phyloP scores from a whole-genome alignment of 2,888 invertebrate genomes.

The Caenorhabditis becei region DNA sequence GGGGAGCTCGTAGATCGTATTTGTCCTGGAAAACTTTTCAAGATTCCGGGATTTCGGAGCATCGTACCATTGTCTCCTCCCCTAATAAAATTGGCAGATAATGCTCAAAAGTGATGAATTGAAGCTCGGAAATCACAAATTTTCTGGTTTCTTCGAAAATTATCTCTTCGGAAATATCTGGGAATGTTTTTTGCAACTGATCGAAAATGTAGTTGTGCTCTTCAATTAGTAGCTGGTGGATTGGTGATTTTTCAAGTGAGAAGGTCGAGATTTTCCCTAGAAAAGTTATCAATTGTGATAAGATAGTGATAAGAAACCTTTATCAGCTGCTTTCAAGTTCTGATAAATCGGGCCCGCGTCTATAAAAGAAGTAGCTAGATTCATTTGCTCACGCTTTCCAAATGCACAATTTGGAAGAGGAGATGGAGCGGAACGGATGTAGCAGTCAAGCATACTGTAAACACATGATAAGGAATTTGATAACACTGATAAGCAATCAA shows the following conservation, averaged over 20 bases:
- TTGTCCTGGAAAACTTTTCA: slow-evolving; percentile 35
- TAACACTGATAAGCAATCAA: background rate
- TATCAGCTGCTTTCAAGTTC: slow-evolving; percentile 26
- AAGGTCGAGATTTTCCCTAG: slow-evolving; percentile 1
- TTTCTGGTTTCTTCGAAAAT: slow-evolving; percentile 82
- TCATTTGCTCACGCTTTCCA: slow-evolving; percentile 58
- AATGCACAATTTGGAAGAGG: slow-evolving; percentile 39
- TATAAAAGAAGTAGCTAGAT: slow-evolving; percentile 59
- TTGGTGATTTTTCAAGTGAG: background rate
- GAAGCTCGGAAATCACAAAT: slow-evolving; percentile 84
- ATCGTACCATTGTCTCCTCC: slow-evolving; percentile 54
- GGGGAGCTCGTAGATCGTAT: slow-evolving; percentile 28
- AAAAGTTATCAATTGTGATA: background rate
- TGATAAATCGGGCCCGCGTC: slow-evolving; percentile 64
- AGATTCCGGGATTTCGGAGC: background rate
- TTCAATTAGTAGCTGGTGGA: slow-evolving; percentile 28
- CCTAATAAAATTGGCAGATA: slow-evolving; percentile 62
- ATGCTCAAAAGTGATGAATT: slow-evolving; percentile 82
- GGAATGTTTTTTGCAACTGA: slow-evolving; percentile 29
- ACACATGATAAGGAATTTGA: background rate
- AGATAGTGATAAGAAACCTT: slow-evolving; percentile 5
- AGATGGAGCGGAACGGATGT: slow-evolving; percentile 50
- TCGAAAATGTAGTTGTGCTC: slow-evolving; percentile 55
- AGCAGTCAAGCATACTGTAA: slow-evolving; percentile 50
- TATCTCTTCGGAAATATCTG: slow-evolving; percentile 54